Conservation (phyloP, 2,113 vertebrate genomes). For the Amphilophus citrinellus region DNA sequence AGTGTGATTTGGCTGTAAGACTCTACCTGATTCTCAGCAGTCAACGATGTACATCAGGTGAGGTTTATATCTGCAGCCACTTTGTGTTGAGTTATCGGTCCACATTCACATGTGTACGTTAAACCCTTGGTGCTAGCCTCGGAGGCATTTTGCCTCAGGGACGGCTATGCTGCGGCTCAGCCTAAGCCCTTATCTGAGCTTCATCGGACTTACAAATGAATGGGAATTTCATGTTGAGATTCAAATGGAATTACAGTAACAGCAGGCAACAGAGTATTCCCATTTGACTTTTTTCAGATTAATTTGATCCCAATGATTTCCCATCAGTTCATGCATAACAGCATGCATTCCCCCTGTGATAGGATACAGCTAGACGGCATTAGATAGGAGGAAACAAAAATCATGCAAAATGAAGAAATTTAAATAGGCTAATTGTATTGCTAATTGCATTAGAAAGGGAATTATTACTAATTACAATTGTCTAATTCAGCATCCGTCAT, state of each 20-base stretch:
- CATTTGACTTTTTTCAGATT: conserved; percentile 38
- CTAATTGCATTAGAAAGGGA: conserved; percentile 5
- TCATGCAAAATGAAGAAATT: conserved; percentile 40
- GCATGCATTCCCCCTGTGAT: conserved; percentile 12
- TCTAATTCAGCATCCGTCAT: conserved; percentile 37
- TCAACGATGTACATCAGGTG: not conserved
- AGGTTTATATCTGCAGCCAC: conserved; percentile 27
- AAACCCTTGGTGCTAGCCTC: conserved; percentile 49
- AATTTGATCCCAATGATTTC: conserved; percentile 47
- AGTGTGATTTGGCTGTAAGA: not conserved
- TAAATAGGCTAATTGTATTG: conserved; percentile 45
- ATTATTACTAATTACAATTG: conserved; percentile 47
- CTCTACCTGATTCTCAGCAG: conserved; percentile 13
- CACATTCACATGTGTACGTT: conserved; percentile 30
- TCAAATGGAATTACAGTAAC: conserved; percentile 56
- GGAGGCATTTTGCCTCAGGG: conserved; percentile 43
- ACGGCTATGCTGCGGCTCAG: conserved; percentile 35
- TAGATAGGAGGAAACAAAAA: not conserved
- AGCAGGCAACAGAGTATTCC: conserved; percentile 41
- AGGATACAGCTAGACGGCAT: not conserved
- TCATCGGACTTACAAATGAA: conserved; percentile 61
- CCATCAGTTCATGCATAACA: conserved; percentile 33
- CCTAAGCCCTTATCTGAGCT: conserved; percentile 39
- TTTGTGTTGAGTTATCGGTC: conserved; percentile 19
- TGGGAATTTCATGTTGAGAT: conserved; percentile 53